Percentiles rank a stretch among this genome's conserved stretches.
Conservation (phyloP, 2,888 invertebrate genomes). For the Hypercompe scribonia region DNA sequence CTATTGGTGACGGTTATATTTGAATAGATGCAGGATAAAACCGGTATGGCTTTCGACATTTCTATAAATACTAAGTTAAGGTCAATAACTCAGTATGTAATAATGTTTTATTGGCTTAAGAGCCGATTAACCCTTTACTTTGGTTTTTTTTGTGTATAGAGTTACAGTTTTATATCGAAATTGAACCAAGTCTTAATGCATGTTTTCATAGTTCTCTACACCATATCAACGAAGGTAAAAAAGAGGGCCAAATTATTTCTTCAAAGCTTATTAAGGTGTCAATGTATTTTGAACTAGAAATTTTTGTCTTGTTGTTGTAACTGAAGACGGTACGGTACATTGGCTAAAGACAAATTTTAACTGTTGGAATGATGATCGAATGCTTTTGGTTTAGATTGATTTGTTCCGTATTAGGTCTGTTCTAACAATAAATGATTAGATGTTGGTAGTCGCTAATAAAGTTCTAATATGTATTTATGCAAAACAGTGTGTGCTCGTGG, state of each 20-base stretch:
- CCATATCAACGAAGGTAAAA: background rate
- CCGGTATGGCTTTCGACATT: constrained; percentile 9
- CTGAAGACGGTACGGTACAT: background rate
- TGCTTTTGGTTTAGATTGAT: background rate
- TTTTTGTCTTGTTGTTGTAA: background rate
- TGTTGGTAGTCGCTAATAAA: constrained; percentile 28
- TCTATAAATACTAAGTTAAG: constrained; percentile 15
- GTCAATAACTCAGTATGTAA: constrained; percentile 16
- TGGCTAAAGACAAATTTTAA: background rate
- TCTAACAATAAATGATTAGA: constrained; percentile 8
- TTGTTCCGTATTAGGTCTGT: background rate
- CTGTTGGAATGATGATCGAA: background rate
- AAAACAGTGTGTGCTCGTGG: constrained; percentile 33
- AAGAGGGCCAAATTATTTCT: background rate
- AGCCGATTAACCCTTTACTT: background rate
- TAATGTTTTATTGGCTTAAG: constrained; percentile 4
- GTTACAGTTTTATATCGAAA: background rate
- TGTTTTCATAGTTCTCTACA: background rate
- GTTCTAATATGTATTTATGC: constrained; percentile 40
- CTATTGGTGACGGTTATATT: constrained; percentile 43
- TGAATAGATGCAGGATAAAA: constrained; percentile 26
- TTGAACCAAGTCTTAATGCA: background rate
- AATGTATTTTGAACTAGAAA: background rate
- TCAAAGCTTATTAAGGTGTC: background rate
- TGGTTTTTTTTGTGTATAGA: background rate